Conservation (phyloP, 2,113 vertebrate species). For the Sinocyclocheilus rhinocerous region DNA sequence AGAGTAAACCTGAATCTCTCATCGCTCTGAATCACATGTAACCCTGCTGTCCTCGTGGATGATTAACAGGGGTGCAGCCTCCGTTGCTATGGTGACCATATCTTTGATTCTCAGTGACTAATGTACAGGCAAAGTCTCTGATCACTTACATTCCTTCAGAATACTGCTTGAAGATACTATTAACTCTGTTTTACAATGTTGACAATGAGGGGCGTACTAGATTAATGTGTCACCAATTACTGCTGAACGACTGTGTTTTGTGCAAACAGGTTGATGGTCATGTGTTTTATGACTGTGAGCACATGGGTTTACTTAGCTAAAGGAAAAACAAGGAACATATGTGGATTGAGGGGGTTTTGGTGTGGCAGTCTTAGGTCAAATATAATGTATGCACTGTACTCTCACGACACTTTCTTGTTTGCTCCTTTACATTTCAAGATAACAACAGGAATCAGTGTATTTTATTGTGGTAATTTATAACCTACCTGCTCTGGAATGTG, state of each 20-base stretch:
- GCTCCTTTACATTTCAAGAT: not conserved
- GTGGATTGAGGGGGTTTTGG: not conserved
- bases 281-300: slow-evolving; percentile 46
- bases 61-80: slow-evolving; percentile 33
- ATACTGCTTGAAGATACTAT: not conserved
- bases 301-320: slow-evolving; percentile 22
- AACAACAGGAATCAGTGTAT: not conserved
- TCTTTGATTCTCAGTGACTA: slow-evolving; percentile 25
- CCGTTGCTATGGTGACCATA: slow-evolving; percentile 29
- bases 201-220: slow-evolving; percentile 35
- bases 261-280: slow-evolving; percentile 24
- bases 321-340: not conserved
- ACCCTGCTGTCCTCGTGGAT: not conserved
- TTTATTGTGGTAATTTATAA: not conserved
- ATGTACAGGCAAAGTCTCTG: slow-evolving; percentile 7
- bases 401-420: not conserved
- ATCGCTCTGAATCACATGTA: not conserved
- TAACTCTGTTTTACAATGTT: slow-evolving; percentile 39
- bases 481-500: slow-evolving; percentile 6
- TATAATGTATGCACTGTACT: no score
- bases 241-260: slow-evolving; percentile 26
- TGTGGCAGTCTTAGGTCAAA: not conserved
- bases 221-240: slow-evolving; percentile 45
- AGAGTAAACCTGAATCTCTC: not conserved
- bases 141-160: not conserved